Evolutionary conservation across 2,113 vertebrate species (phyloP), one percentile per base, ranked within the genome.

Genomic region (Cariama cristata): DNA sequence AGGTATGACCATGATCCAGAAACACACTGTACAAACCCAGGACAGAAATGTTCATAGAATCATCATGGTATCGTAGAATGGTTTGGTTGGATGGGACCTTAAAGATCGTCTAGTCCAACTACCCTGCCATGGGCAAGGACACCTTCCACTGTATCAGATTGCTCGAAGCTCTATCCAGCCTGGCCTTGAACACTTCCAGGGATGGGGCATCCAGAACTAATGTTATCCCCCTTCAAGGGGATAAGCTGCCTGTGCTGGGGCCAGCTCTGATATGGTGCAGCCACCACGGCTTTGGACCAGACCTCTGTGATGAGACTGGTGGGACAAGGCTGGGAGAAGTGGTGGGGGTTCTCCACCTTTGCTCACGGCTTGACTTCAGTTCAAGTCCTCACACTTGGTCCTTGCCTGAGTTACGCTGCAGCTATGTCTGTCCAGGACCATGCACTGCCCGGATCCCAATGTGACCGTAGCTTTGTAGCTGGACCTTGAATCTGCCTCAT

Each of bases 251-350:
- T 52, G 23, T 30, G 42, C n/a, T 66, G 16, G 30, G 13, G 14
- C 12, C 75, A 92, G 24, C 32, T 74, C 26, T 74, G 52, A 45
- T 21, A 73, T 3, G 5, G 14, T 7, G 32, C 45, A 62, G 23
- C 19, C 27, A 24, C 35, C 5, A 3, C 23, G 17, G 42, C 42
- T 42, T 74, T 50, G 13, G 44, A 49, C 7, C 8, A 93, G 49
- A 32, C 11, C 0, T 0, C 24, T 60, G 63, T 42, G 56, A 45
- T 0, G 3, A 75, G 28, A 27, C 14, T 22, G 14, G 55, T n/a
- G 20, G 16, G 17, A 56, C 11, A 75, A 73, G 73, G 7, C 40
- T 49, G n/a, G 23, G 32, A 50, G 47, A 50, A 82, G 16, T 30
- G 23, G 20, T 49, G 23, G 9, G 7, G 19, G 33, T 79, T 33